phyloP scores from a whole-genome alignment of 2,888 invertebrate genomes.

The Pyrgus malvae region DNA sequence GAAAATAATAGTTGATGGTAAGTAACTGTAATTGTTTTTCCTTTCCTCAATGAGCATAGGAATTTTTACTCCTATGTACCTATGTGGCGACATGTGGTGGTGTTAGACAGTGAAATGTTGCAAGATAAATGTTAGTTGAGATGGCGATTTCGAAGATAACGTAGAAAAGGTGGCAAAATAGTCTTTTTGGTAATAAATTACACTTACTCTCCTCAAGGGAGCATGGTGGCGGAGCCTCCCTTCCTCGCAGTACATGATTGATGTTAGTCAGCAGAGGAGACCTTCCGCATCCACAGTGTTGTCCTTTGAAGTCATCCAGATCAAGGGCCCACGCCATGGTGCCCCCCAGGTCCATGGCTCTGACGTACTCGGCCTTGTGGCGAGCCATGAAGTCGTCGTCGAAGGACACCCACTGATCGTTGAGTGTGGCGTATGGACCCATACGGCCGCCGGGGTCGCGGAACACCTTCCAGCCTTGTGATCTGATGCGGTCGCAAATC shows the following conservation, averaged over 20 bases:
- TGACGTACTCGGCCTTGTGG: slow-evolving; percentile 91
- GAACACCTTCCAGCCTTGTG: slow-evolving; percentile 89
- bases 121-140: no score
- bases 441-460: slow-evolving; percentile 90
- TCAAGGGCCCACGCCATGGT: slow-evolving; percentile 96
- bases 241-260: slow-evolving; percentile 89
- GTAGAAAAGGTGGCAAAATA: neutral
- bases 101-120: no score
- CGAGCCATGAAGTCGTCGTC: slow-evolving; percentile 93
- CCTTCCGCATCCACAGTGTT: slow-evolving; percentile 88
- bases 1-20: slow-evolving; percentile 4
- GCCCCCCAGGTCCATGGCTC: slow-evolving; percentile 90
- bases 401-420: slow-evolving; percentile 96
- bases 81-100: no score
- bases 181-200: neutral
- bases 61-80: no score
- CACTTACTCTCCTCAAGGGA: slow-evolving; percentile 65
- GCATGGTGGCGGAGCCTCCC: slow-evolving; percentile 82
- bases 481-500: slow-evolving; percentile 91
- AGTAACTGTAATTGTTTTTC: neutral
- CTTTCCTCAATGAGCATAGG: neutral
- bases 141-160: neutral
- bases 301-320: slow-evolving; percentile 91
- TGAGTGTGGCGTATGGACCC: slow-evolving; percentile 92
- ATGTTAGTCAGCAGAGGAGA: slow-evolving; percentile 91